phyloP scores from a whole-genome alignment of 2,113 vertebrate species.

The Catharus bicknelli region DNA sequence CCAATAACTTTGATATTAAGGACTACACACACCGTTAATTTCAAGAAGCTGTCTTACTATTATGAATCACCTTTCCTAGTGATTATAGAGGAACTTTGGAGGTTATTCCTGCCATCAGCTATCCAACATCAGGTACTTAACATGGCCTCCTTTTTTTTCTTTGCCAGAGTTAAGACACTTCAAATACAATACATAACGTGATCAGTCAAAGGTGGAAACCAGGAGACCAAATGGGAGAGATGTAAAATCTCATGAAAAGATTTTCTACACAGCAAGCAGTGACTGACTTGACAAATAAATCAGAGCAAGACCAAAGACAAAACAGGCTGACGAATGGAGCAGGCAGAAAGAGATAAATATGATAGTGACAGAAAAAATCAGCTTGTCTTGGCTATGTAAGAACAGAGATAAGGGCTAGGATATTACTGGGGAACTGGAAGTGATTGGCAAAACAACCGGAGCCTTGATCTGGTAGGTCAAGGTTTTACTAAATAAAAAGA shows the following conservation, averaged over 20 bases:
- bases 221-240: not conserved
- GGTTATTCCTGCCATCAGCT: not conserved
- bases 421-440: not conserved
- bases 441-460: not conserved
- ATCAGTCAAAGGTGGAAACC: not conserved
- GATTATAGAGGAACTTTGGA: not conserved
- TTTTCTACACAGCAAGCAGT: not conserved
- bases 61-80: not conserved
- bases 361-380: not conserved
- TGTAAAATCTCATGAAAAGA: not conserved
- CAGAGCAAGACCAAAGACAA: not conserved
- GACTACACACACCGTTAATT: not conserved
- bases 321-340: not conserved
- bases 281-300: not conserved
- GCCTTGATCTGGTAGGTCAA: not conserved
- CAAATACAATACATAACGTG: not conserved
- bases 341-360: not conserved
- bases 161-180: not conserved
- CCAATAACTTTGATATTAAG: not conserved
- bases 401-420: not conserved
- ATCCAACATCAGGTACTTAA: not conserved
- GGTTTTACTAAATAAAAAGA: not conserved
- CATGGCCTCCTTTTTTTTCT: not conserved
- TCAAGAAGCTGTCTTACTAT: not conserved
- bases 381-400: not conserved